Evolutionary conservation across 2,888 invertebrate genomes (phyloP), one percentile per base, ranked within the genome.

Genomic region (Omphaloscelis lunosa): DNA sequence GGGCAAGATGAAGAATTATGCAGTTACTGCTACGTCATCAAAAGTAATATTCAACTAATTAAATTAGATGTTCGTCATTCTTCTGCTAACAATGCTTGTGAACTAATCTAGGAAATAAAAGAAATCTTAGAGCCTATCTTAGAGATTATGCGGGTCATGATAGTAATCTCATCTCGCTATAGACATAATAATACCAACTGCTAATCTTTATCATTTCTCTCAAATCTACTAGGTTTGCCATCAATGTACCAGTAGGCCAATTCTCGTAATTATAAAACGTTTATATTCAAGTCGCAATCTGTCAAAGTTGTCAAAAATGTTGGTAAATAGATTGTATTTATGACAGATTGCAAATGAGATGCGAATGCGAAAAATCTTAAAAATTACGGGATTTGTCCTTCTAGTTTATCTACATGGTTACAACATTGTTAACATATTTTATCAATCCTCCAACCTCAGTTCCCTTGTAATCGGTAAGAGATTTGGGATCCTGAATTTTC

Each of bases 11-110:
- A 68, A 72, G 48, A 75, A 75, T 66, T 45, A 45, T 29, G 8
- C 45, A 63, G 48, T 67, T 51, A 48, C 29, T 85, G 82, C 85
- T 39, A 69, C 65, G 82, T 83, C 82, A 83, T 83, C 63, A 69
- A 66, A 81, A 85, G 72, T 83, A 83, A 83, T 83, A 72, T 66
- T 62, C 68, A 39, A 58, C 69, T 85, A 83, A 83, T 83, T 75
- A 62, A 83, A 83, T 83, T 81, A 63, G 20, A 75, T 81, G 72
- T 80, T 61, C 59, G 53, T 85, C 63, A 85, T 82, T 82, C 71
- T 61, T 29, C 51, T 69, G 59, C 80, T 82, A 75, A 85, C 85
- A 82, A 84, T 74, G 53, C 56, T 69, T 39, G n/a, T 56, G 51
- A 80, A 75, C 20, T 66, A 61, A 75, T 81, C 34, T 58, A 34